Base-by-base conservation (phyloP, 2,888 invertebrate species). In the Agrochola circellaris region DNA sequence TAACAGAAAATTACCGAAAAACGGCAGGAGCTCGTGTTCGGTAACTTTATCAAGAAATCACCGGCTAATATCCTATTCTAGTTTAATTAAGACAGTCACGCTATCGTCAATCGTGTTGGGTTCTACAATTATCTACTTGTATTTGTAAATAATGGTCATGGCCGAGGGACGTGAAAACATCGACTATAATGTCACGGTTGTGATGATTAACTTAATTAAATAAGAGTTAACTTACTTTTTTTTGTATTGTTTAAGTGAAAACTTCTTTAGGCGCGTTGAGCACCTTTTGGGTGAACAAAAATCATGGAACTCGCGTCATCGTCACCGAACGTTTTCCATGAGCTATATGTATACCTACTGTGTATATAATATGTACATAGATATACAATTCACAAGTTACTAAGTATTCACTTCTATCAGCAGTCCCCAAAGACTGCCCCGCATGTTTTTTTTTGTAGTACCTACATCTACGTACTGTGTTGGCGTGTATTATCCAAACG, bases 21-120 rank as follows among this genome's bases (percentile, higher is more conserved):
- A 58, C 20, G 15, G 15, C 3, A 56, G 9, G 26, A 56, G 17
- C 11, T 61, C 51, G 34, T 51, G 45, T 67, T 67, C 58, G 7
- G 67, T 77, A 83, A 67, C 67, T 81, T 83, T 64, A 71, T 83
- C 61, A 74, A 68, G 84, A 84, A 74, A 82, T 74, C 80, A 74
- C 71, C 51, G 56, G n/a, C 42, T 80, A 68, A 74, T 82, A 73
- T 69, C 48, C 68, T 69, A 69, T 80, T 82, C 82, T 62, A 66
- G 68, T 82, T 73, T 65, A 69, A 82, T 83, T 83, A 51, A 17
- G 48, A 34, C 13, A 38, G 83, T 66, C 79, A 79, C 80, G 80
- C 77, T 66, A 77, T 81, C 64, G 51, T 45, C 51, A 65, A 65
- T 80, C 42, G 64, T 60, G 48, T 72, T 30, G 38, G 38, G 45